These are phyloP conservation scores for Dryocosmus kuriphilus DNA, from an alignment of 2,888 invertebrate species.

Conservation along the genomic window DNA sequence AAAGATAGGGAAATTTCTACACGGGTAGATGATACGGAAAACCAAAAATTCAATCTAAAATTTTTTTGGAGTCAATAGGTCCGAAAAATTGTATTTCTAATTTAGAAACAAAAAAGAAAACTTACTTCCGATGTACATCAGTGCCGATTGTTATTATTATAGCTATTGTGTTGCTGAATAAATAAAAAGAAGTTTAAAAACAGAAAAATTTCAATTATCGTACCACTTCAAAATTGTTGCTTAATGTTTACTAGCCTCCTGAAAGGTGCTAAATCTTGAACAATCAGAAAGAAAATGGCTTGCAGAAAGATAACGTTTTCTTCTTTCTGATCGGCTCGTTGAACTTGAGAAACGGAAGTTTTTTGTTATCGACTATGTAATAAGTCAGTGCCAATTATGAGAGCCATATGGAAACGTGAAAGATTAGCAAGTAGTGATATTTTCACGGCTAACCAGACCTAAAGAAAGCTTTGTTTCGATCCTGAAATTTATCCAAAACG, in stretches of 20 bases:
- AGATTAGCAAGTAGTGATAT: conserved; percentile 38
- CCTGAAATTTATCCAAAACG: conserved; percentile 53
- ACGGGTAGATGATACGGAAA: too few relatives aligned
- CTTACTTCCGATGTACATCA: too few relatives aligned
- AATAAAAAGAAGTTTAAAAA: too few relatives aligned
- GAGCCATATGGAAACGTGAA: conserved; percentile 43
- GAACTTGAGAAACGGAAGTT: conserved; percentile 38
- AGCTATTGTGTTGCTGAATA: too few relatives aligned
- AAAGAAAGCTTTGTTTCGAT: conserved; percentile 33
- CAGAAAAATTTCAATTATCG: too few relatives aligned
- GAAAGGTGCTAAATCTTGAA: neutral
- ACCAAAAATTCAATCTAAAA: too few relatives aligned
- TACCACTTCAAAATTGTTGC: too few relatives aligned
- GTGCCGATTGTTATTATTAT: too few relatives aligned
- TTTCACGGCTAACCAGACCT: conserved; percentile 26
- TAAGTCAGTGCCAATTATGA: conserved; percentile 31
- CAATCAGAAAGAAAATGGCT: neutral
- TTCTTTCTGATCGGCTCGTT: conserved; percentile 18
- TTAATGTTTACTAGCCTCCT: neutral
- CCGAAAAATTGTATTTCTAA: too few relatives aligned
- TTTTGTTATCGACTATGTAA: conserved; percentile 20
- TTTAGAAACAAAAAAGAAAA: too few relatives aligned
- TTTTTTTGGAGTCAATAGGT: too few relatives aligned
- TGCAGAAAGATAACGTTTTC: neutral
- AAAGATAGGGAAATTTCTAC: too few relatives aligned